Conservation (phyloP, 2,797 vertebrate genomes). For the Pseudochromis fuscus region DNA sequence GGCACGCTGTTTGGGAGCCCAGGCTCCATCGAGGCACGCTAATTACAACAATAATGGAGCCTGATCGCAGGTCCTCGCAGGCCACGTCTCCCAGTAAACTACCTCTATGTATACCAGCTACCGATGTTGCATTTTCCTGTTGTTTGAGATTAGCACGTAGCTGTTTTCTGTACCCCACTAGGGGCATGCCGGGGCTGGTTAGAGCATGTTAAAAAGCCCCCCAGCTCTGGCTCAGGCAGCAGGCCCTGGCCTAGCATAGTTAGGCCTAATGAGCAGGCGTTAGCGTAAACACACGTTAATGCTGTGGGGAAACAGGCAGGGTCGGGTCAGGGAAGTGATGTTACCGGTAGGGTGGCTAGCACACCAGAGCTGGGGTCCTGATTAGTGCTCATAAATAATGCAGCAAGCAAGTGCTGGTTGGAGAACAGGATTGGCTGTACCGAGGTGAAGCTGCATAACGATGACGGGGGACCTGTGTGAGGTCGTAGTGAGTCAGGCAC, state of each 20-base stretch:
- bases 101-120: constrained; percentile 66
- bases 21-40: constrained; percentile 69
- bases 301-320: constrained; percentile 81
- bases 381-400: constrained; percentile 84
- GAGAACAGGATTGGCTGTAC: constrained; percentile 71
- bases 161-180: constrained; percentile 61
- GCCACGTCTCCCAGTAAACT: constrained; percentile 75
- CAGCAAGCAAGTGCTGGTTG: constrained; percentile 63
- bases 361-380: constrained; percentile 78
- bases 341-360: constrained; percentile 81
- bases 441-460: constrained; percentile 64
- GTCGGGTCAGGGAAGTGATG: constrained; percentile 82
- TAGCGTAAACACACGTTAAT: constrained; percentile 80
- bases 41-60: constrained; percentile 85
- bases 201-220: constrained; percentile 78
- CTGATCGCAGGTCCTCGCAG: constrained; percentile 79
- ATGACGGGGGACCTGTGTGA: constrained; percentile 69
- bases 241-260: constrained; percentile 72
- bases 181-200: constrained; percentile 68
- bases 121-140: constrained; percentile 72
- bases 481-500: constrained; percentile 62
- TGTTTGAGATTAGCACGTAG: constrained; percentile 79
- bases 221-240: constrained; percentile 63
- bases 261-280: constrained; percentile 81
- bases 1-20: constrained; percentile 71